These are phyloP conservation scores for Aethes cnicana DNA, from an alignment of 2,888 invertebrate species.

Conservation along the genomic window DNA sequence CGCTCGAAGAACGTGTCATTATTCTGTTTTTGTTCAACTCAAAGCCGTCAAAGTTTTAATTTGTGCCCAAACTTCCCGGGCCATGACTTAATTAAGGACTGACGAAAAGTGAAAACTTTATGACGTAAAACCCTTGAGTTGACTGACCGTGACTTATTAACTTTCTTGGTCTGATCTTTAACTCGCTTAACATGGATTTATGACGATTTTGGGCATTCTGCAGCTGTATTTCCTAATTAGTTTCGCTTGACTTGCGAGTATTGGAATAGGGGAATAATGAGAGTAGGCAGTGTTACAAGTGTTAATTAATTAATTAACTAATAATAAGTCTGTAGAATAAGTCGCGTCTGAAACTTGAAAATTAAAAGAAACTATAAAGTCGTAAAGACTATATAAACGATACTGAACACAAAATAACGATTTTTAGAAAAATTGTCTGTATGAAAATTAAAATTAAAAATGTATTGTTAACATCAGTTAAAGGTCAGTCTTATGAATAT, in stretches of 20 bases:
- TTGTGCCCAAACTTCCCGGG: slow-evolving; percentile 1
- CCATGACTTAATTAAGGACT: slow-evolving; percentile 5
- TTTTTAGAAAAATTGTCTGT: too few species aligned
- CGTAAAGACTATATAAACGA: too few species aligned
- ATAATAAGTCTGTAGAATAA: too few species aligned
- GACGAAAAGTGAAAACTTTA: slow-evolving; percentile 17
- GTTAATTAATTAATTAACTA: too few species aligned
- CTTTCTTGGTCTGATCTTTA: not conserved
- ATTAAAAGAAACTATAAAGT: too few species aligned
- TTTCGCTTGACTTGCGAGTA: too few species aligned
- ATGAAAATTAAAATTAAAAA: too few species aligned
- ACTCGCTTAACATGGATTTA: not conserved
- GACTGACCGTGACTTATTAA: slow-evolving; percentile 7
- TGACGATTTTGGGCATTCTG: not conserved
- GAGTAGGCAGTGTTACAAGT: not conserved
- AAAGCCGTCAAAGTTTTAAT: slow-evolving; percentile 7
- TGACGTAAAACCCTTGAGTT: slow-evolving; percentile 9
- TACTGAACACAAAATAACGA: too few species aligned
- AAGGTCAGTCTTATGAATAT: too few species aligned
- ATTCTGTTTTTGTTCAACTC: slow-evolving; percentile 3
- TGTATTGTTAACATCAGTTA: too few species aligned
- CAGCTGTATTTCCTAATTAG: not conserved
- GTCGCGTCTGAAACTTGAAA: too few species aligned
- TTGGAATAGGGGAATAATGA: not conserved
- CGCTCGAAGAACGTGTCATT: not conserved